Conservation (phyloP, 2,113 vertebrate genomes). For the Nicator chloris region DNA sequence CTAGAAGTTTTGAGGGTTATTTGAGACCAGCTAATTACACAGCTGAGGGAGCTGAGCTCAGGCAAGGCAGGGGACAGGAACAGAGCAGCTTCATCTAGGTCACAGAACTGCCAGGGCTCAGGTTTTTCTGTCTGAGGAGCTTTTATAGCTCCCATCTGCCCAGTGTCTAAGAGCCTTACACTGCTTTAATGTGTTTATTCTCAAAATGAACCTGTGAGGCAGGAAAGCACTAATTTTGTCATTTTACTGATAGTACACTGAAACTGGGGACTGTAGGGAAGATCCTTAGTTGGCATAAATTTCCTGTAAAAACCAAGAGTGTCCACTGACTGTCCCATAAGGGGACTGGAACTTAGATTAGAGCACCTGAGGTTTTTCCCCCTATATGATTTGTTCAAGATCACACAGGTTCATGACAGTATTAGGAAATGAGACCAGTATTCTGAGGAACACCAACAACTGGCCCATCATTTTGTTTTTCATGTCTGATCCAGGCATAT, state of each 20-base stretch:
- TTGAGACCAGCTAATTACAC: slow-evolving; percentile 48
- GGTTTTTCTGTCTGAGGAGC: slow-evolving; percentile 14
- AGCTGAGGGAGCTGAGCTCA: background rate
- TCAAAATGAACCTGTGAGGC: background rate
- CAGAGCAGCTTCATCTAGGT: slow-evolving; percentile 33
- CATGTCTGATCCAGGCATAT: background rate
- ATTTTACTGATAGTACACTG: background rate
- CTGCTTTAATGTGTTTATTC: background rate
- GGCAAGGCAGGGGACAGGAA: background rate
- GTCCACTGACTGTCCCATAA: background rate
- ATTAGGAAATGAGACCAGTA: background rate
- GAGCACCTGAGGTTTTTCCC: background rate
- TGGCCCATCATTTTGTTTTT: background rate
- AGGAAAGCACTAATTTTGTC: background rate
- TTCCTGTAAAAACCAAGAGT: background rate
- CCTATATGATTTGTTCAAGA: background rate
- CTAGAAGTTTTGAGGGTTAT: slow-evolving; percentile 15
- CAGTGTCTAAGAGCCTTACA: background rate
- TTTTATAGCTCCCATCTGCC: slow-evolving; percentile 42
- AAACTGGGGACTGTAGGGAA: background rate
- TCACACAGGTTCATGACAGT: background rate
- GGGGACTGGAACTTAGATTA: background rate
- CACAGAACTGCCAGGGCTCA: background rate
- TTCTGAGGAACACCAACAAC: background rate
- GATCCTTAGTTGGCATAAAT: background rate